phyloP scores from a whole-genome alignment of 2,113 vertebrate species.

The Empidonax alnorum region DNA sequence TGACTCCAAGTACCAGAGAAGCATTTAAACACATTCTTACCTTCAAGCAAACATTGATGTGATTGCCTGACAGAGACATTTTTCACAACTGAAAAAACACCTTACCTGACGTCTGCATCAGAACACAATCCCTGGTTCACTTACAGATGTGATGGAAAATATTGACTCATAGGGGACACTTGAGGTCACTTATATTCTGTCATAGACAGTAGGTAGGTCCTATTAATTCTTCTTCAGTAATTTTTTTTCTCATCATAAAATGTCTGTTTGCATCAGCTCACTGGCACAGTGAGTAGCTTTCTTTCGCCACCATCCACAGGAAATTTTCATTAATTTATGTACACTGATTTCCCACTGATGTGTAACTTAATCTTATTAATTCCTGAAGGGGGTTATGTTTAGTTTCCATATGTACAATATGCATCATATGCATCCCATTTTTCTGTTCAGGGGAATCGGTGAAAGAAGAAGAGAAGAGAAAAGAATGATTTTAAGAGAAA shows the following conservation, averaged over 20 bases:
- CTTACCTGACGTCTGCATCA: not conserved
- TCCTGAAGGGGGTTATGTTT: constrained; percentile 36
- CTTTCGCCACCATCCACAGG: not conserved
- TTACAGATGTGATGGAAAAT: not conserved
- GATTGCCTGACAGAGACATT: not conserved
- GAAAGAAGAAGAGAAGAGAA: not conserved
- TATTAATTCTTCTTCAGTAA: constrained; percentile 27
- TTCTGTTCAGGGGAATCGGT: not conserved
- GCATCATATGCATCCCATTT: not conserved
- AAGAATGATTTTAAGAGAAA: not conserved
- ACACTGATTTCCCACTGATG: constrained; percentile 44
- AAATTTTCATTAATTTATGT: constrained; percentile 59
- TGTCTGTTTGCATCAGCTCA: constrained; percentile 37
- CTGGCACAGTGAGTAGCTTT: constrained; percentile 11
- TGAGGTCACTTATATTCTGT: not conserved
- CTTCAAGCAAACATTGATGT: not conserved
- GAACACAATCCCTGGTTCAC: not conserved
- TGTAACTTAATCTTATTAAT: constrained; percentile 61
- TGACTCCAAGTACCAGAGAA: not conserved
- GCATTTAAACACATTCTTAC: not conserved
- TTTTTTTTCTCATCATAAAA: not conserved
- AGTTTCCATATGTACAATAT: not conserved
- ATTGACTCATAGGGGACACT: not conserved
- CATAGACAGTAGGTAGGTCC: not conserved
- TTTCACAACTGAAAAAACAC: not conserved